Evolutionary conservation across 2,113 vertebrate species (phyloP), one percentile per base, ranked within the genome.

Genomic region (Labeo catla): DNA sequence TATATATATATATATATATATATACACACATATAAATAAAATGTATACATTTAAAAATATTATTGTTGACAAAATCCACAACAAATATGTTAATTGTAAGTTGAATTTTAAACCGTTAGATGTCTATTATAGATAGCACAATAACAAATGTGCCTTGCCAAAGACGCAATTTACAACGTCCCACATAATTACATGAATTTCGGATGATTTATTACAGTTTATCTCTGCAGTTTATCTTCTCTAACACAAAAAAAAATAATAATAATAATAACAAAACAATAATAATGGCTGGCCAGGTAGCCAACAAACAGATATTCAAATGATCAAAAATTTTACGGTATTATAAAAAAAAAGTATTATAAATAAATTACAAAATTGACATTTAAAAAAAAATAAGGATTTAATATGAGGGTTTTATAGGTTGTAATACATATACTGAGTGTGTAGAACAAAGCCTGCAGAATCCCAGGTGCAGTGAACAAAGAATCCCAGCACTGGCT

Each of bases 371-470:
- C 49, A 74, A n/a, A 45, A 73, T 23, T 76, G 9, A 49, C 57
- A 59, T 49, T 13, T n/a, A 13, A 49, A 15, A 4, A 28, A 34
- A 76, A 76, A 8, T 23, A 13, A 36, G 34, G 36, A 72, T 72
- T 43, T 12, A 34, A 59, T 21, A 47, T 47, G 6, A 12, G 23
- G 3, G 74, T 54, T 73, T 73, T 73, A 34, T 19, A 34, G 23
- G 49, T 34, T 34, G 4, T 77, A 54, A 13, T n/a, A 63, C 16
- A 70, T 23, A 68, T 9, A 36, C 47, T 50, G 23, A 19, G 74
- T 87, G 83, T 89, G 81, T 54, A 47, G 78, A 81, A 86, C 79
- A 86, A 86, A 86, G 79, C 54, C 23, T 78, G 73, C 13, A 8
- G 54, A 63, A 73, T 54, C 81, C 49, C 34, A 73, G 66, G 81